A percentile compares a stretch with the other conserved stretches of the same genome.
Conservation (phyloP, 2,113 vertebrate species). For the Hippocampus abdominalis region DNA sequence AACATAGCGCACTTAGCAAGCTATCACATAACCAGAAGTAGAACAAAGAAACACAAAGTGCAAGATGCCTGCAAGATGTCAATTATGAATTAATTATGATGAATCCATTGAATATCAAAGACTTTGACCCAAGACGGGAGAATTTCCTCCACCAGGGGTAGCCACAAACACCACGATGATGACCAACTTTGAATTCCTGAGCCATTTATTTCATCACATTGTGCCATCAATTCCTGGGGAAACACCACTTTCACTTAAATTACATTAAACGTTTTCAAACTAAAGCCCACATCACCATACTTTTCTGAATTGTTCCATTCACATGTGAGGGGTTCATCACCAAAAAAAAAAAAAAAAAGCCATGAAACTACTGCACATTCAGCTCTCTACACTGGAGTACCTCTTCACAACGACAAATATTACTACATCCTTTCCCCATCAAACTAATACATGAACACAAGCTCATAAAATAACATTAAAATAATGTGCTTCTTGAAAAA, state of each 20-base stretch:
- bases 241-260: constrained; percentile 20
- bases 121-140: constrained; percentile 11
- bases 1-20: too few relatives aligned
- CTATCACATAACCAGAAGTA: too few relatives aligned
- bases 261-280: constrained; percentile 25
- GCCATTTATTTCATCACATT: constrained; percentile 61
- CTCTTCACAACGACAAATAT: constrained; percentile 31
- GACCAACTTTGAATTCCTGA: constrained; percentile 55
- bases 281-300: not conserved
- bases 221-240: constrained; percentile 26
- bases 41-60: too few relatives aligned
- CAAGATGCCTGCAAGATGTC: too few relatives aligned
- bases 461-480: constrained; percentile 34
- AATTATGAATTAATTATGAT: too few relatives aligned
- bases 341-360: constrained; percentile 7
- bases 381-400: constrained; percentile 30
- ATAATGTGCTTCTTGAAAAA: not conserved
- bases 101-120: not conserved
- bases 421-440: constrained; percentile 5
- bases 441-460: constrained; percentile 15
- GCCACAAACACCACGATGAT: constrained; percentile 56
- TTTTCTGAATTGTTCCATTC: constrained; percentile 11
- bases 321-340: constrained; percentile 28
- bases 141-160: constrained; percentile 63
- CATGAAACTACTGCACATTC: constrained; percentile 24